Evolutionary conservation across 2,888 invertebrate species (phyloP), one percentile per base, ranked within the genome.

Genomic region (Sphinx pinastri): DNA sequence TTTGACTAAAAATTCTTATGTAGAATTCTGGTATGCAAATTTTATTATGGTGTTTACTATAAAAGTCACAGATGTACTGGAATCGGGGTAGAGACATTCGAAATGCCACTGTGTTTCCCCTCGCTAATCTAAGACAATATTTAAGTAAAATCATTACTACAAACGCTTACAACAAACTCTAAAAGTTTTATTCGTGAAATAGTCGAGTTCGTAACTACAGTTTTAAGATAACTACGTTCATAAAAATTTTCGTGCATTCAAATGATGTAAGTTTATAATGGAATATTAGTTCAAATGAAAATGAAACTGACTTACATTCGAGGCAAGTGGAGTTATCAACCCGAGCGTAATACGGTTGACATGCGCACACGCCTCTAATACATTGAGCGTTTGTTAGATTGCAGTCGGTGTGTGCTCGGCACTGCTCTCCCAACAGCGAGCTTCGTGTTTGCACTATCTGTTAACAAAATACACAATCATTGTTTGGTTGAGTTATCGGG

Each of bases 281-380:
- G 7, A 54, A 60, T n/a, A 67, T 55, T 25, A 52, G 45, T 14
- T 25, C 13, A 68, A 47, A 54, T 54, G 69, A 67, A 67, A 71
- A 69, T 67, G 72, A 77, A 76, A 70, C 71, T 73, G 84, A 95
- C 96, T 96, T 94, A 98, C 98, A 97, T 95, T 97, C 97, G 80
- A 98, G 94, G 92, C 98, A 98, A 74, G 95, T 95, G 72, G 97
- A 96, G 80, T 95, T 95, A 91, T 98, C 97, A 87, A 96, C 96
- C 85, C 95, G 95, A 52, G 98, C 97, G 89, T 95, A 97, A 91
- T 97, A 98, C 51, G 97, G 96, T 87, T 96, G 96, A 89, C 98
- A 98, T 72, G 96, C 95, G 92, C 98, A 98, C 76, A 95, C 94
- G 78, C 97, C 97, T 82, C 94, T 90, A 76, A 94, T 89, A 87